Base-by-base conservation (phyloP, 2,888 invertebrate genomes). In the Caenorhabditis doughertyi region DNA sequence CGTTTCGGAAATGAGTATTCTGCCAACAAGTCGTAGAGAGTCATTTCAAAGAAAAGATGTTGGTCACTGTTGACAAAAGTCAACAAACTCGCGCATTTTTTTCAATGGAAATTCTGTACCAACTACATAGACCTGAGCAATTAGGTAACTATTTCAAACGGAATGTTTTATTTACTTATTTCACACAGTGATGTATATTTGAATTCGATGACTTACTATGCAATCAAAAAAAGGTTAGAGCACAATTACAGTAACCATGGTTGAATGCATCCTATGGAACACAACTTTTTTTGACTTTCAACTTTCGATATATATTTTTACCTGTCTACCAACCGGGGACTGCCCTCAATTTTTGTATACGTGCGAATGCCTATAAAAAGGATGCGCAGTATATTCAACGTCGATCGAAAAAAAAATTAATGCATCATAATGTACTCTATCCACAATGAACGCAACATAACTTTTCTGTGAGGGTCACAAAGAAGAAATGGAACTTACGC, bases 341-440 rank as follows among this genome's bases (percentile, higher is more conserved):
- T 51, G 44, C 56, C 64, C 55, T 49, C 74, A 74, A 74, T 58
- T 74, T 65, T 58, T 49, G 25, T 58, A 39, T 67, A 62, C 67
- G 77, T 68, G 62, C 56, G 39, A 53, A 56, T 32, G 23, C 27
- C 58, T 53, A 58, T 53, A 18, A 77, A 42, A 9, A 21, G 58
- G 44, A 49, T 35, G 58, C 58, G 76, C 51, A 49, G 65, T 49
- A 49, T 55, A 29, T 65, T 62, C 68, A 44, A 60, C 58, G 39
- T 23, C 58, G 21, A 44, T 42, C 44, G 18, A 16, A 21, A 65
- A 77, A 77, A 79, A 79, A 71, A 60, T 80, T 80, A 80, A 80
- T 80, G 80, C 80, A 80, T 80, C 73, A 80, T 80, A 80, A 80
- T 80, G 80, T 62, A 80, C 80, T 80, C 58, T 58, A 60, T 60